phyloP scores from a whole-genome alignment of 2,113 vertebrate genomes.

The Verasper variegatus region DNA sequence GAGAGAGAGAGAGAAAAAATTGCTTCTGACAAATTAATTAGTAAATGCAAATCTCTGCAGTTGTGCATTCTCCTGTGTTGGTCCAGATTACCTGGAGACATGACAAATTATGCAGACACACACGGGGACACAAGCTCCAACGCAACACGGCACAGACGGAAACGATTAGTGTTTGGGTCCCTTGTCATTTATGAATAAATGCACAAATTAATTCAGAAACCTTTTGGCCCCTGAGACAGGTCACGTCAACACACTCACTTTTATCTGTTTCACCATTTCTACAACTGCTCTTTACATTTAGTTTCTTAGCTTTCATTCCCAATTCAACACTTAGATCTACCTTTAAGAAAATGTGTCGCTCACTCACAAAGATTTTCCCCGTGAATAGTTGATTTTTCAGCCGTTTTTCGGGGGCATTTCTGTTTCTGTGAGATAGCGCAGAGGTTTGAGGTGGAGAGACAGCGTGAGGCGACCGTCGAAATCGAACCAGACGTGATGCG shows the following conservation, averaged over 20 bases:
- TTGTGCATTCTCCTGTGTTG: slow-evolving; percentile 64
- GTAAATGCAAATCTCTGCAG: slow-evolving; percentile 79
- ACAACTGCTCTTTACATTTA: neutral
- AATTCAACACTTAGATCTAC: neutral
- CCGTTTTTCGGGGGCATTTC: too few relatives aligned
- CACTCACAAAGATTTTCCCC: neutral
- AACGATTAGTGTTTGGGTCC: neutral
- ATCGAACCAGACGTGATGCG: neutral
- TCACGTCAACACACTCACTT: neutral
- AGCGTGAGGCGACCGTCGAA: neutral
- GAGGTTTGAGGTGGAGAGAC: neutral
- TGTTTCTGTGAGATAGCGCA: neutral
- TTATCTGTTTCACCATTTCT: neutral
- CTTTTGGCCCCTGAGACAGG: neutral
- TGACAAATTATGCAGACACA: slow-evolving; percentile 53
- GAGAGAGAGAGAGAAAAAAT: slow-evolving; percentile 58
- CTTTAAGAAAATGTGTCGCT: neutral
- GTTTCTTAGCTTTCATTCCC: neutral
- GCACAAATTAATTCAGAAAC: slow-evolving; percentile 21
- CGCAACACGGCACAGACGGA: slow-evolving; percentile 26
- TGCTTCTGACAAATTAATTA: slow-evolving; percentile 84
- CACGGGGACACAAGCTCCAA: neutral
- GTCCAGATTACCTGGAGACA: slow-evolving; percentile 77
- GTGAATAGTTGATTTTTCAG: neutral
- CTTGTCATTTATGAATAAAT: slow-evolving; percentile 9